Percentiles rank a stretch among this genome's conserved stretches.
Conservation (phyloP, 2,888 invertebrate genomes). For the Cerastis leucographa region DNA sequence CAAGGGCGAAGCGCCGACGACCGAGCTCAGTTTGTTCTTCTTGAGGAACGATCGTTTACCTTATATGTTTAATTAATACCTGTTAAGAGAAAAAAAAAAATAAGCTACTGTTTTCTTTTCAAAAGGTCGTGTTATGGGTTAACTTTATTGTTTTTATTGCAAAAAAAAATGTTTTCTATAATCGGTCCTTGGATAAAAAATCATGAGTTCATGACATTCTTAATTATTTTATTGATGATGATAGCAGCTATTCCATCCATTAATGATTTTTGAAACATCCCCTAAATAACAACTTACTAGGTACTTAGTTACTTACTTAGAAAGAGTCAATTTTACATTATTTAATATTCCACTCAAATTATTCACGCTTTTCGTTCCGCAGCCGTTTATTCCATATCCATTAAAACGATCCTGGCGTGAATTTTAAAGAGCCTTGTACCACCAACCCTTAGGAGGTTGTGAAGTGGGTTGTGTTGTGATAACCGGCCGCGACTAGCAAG, state of each 20-base stretch:
- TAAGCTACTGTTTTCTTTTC: too few relatives aligned
- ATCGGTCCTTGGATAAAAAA: too few relatives aligned
- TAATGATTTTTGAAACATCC: not conserved
- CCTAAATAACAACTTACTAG: not conserved
- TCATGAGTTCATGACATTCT: not conserved
- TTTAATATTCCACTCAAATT: constrained; percentile 20
- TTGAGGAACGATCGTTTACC: constrained; percentile 62
- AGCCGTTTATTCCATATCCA: constrained; percentile 23
- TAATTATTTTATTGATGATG: not conserved
- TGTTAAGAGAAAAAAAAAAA: too few relatives aligned
- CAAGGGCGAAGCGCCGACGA: constrained; percentile 77
- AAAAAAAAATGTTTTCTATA: not conserved
- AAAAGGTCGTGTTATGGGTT: not conserved
- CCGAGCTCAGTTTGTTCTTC: constrained; percentile 52
- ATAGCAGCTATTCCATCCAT: not conserved
- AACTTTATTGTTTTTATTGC: not conserved
- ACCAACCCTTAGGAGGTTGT: constrained; percentile 52
- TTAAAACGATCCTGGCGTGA: constrained; percentile 43
- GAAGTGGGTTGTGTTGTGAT: constrained; percentile 56
- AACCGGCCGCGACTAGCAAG: constrained; percentile 34
- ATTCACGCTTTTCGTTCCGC: constrained; percentile 19
- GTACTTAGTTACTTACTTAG: not conserved
- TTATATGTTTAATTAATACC: constrained; percentile 43
- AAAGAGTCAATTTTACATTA: constrained; percentile 1
- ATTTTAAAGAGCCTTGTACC: constrained; percentile 56